A percentile compares a stretch with the other conserved stretches of the same genome.
Evolutionary conservation across 2,797 vertebrate genomes (phyloP).

Genomic region (Nyctalus aviator): DNA sequence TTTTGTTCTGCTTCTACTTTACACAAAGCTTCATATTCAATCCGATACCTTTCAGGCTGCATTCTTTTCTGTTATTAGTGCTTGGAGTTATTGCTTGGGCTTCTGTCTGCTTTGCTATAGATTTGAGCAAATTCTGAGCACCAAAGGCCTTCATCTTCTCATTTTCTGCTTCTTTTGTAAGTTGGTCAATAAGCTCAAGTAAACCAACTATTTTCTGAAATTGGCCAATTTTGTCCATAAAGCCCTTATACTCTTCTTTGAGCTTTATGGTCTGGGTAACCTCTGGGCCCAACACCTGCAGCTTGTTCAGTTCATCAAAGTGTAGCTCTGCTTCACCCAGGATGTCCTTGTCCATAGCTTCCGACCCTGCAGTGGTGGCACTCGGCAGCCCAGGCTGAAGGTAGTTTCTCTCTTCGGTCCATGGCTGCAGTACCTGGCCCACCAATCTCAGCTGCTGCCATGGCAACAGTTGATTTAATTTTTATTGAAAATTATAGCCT

Average conservation of each 20-base stretch:
- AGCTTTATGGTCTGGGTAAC: slow-evolving; percentile 94
- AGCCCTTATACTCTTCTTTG: slow-evolving; percentile 96
- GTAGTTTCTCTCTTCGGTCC: too few relatives aligned
- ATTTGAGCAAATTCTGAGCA: slow-evolving; percentile 96
- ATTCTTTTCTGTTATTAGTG: slow-evolving; percentile 97
- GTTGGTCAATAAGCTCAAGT: slow-evolving; percentile 94
- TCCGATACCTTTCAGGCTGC: slow-evolving; percentile 96
- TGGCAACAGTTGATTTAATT: too few relatives aligned
- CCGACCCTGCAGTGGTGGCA: too few relatives aligned
- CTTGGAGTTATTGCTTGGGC: slow-evolving; percentile 96
- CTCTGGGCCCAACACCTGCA: slow-evolving; percentile 94
- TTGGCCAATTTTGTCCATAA: slow-evolving; percentile 96
- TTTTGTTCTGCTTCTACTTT: slow-evolving; percentile 95
- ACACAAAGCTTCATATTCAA: slow-evolving; percentile 89
- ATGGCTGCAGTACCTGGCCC: too few relatives aligned
- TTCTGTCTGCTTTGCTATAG: slow-evolving; percentile 95
- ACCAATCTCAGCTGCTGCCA: too few relatives aligned
- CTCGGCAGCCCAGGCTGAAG: too few relatives aligned
- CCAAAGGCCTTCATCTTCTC: slow-evolving; percentile 99
- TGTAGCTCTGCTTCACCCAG: slow-evolving; percentile 93
- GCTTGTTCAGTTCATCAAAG: slow-evolving; percentile 96
- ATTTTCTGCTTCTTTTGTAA: slow-evolving; percentile 95
- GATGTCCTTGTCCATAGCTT: slow-evolving; percentile 93
- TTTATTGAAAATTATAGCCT: too few relatives aligned
- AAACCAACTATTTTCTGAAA: slow-evolving; percentile 97